Base-by-base conservation (phyloP, 2,113 vertebrate species). In the Acanthisitta chloris region DNA sequence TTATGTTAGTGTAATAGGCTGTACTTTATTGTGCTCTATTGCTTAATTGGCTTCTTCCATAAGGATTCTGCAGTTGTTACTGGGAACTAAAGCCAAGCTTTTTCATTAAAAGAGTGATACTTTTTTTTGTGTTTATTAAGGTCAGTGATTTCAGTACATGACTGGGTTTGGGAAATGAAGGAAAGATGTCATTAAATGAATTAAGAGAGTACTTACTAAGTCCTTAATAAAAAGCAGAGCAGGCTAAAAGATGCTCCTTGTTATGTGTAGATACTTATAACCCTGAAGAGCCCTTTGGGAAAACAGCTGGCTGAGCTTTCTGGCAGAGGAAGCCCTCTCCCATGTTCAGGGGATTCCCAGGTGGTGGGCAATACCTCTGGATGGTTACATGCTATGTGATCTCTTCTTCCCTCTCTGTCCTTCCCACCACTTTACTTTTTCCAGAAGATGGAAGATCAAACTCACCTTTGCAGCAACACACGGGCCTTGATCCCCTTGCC, bases 291-390 rank as follows among this genome's bases (percentile, higher is more conserved):
- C 65, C 84, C 92, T 86, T 91, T 87, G 82, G 96, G 94, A 93
- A 95, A 81, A 92, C 81, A 96, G 78, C 78, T 95, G 94, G 78
- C 83, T 95, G 76, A 83, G 62, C 59, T 90, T 88, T 94, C 88
- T 95, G 95, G 91, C 93, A 94, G 49, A 90, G 64, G 43, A 83
- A 83, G 28, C 38, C 20, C 51, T 88, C 80, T 88, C 80, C 64
- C 58, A 17, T 62, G 20, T 57, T 92, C 0, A 0, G 81, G 89
- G 85, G 70, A 95, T 96, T 96, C 91, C 93, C 93, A 89, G 81
- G 84, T 73, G 71, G 62, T 88, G 81, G 83, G 83, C 71, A 87
- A 12, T 79, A 90, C 43, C 31, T 86, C 88, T 83, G 67, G 12
- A 36, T 83, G 69, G 51, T 95, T 78, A 54, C 4, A 1, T 0